Percentiles rank a stretch among this genome's conserved stretches.
phyloP scores from a whole-genome alignment of 2,888 invertebrate genomes.

The Conchocele bisecta region DNA sequence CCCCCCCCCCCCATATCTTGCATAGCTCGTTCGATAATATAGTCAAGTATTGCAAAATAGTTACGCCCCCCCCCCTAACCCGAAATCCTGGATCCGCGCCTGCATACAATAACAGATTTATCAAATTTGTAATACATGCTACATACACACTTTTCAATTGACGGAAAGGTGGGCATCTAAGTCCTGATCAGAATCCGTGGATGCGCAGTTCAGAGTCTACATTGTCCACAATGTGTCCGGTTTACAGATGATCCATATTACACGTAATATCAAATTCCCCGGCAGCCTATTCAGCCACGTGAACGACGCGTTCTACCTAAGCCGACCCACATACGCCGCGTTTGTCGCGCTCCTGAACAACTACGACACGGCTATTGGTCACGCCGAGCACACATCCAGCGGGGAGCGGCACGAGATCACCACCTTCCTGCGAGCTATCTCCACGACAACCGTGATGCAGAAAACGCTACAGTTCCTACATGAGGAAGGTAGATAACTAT shows the following conservation, averaged over 20 bases:
- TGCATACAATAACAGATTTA: no score
- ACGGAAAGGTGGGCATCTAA: no score
- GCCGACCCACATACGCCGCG: slow-evolving; percentile 87
- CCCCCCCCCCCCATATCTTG: background rate
- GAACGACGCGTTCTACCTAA: slow-evolving; percentile 58
- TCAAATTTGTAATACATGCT: no score
- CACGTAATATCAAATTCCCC: no score
- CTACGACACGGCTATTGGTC: slow-evolving; percentile 88
- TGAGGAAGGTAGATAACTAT: slow-evolving; percentile 84
- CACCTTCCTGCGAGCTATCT: slow-evolving; percentile 90
- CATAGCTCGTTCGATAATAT: no score
- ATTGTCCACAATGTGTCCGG: no score
- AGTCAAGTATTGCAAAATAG: no score
- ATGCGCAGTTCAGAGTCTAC: no score
- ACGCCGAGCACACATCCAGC: slow-evolving; percentile 90
- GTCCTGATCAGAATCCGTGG: no score
- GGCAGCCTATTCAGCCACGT: slow-evolving; percentile 71
- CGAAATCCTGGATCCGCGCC: background rate
- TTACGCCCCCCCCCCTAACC: no score
- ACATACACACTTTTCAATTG: no score
- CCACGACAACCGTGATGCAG: slow-evolving; percentile 90
- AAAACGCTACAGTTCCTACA: slow-evolving; percentile 88
- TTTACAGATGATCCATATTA: no score
- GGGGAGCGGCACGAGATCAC: slow-evolving; percentile 90
- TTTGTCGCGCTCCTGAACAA: slow-evolving; percentile 91